Percentiles rank a stretch among this genome's conserved stretches.
These are phyloP conservation scores for Agriopis leucophaearia DNA, from an alignment of 2,888 invertebrate species.

Conservation along the genomic window DNA sequence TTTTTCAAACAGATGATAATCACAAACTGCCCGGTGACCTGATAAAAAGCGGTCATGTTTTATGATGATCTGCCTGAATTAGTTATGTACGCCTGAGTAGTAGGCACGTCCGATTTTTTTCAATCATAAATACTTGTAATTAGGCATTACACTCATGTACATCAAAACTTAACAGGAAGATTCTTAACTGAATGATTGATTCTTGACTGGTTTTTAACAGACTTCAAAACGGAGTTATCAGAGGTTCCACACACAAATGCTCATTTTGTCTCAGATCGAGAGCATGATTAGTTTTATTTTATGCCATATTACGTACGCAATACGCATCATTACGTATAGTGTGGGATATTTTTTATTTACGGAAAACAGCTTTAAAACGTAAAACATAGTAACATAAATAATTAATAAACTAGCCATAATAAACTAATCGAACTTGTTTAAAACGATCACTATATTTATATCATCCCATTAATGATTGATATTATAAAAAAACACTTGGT, in stretches of 20 bases:
- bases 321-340: no score
- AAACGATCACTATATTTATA: slow-evolving; percentile 32
- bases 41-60: slow-evolving; percentile 24
- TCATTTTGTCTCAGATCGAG: no score
- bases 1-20: slow-evolving; percentile 19
- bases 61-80: slow-evolving; percentile 6
- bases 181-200: no score
- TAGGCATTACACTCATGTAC: neutral
- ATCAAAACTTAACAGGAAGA: no score
- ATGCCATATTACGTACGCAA: no score
- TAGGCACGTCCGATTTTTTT: neutral
- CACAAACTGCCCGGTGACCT: slow-evolving; percentile 14
- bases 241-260: no score
- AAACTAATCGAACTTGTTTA: slow-evolving; percentile 30
- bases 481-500: slow-evolving; percentile 29
- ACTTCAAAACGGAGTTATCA: no score
- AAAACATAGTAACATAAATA: slow-evolving; percentile 25
- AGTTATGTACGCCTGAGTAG: neutral
- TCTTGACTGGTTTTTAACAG: no score
- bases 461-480: slow-evolving; percentile 38
- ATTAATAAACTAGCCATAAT: slow-evolving; percentile 20
- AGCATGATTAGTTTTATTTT: no score
- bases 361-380: neutral
- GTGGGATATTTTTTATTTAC: no score
- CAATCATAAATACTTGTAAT: neutral